Base-by-base conservation (phyloP, 2,888 invertebrate species). In the Protonemura montana region DNA sequence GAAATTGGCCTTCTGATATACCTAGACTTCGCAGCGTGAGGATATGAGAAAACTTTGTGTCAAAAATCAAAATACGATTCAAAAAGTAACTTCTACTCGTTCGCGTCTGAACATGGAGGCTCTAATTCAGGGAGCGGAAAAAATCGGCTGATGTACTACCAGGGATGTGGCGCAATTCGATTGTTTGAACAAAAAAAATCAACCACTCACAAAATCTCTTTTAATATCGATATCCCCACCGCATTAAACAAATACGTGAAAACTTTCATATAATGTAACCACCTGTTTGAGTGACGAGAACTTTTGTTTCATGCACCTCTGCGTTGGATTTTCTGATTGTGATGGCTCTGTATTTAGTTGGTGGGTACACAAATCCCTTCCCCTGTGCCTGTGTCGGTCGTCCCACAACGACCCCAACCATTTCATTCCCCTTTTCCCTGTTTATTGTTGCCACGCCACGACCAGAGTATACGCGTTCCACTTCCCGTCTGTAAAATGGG, bases 271-370 rank as follows among this genome's bases (percentile, higher is more conserved):
- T n/a, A 59, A 59, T 59, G 59, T 10, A 59, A 59, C 59, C 59
- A 59, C 59, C 59, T 59, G 59, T 59, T 59, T 59, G 59, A 59
- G 59, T 59, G 59, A 59, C 59, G 59, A 59, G 59, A 59, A 59
- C 16, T 59, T 59, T 59, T 59, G 59, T 59, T 59, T 59, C 21
- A 10, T 59, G 59, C 59, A 59, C 59, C 59, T 59, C 59, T 21
- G 59, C 21, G 59, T 10, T n/a, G 21, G 59, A 59, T 59, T 59
- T 59, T 59, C 16, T 59, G 59, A 59, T 59, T 59, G 13, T 59
- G 59, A 59, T 21, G 59, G 59, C 35, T 35, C 35, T 35, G 13
- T 59, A 59, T 59, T 59, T 59, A 59, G 59, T 59, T 59, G 59
- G 41, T 41, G 13, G n/a, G 35, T 59, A 59, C 59, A 59, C 59